phyloP scores from a whole-genome alignment of 2,113 vertebrate genomes.

The Callopanchax toddi region DNA sequence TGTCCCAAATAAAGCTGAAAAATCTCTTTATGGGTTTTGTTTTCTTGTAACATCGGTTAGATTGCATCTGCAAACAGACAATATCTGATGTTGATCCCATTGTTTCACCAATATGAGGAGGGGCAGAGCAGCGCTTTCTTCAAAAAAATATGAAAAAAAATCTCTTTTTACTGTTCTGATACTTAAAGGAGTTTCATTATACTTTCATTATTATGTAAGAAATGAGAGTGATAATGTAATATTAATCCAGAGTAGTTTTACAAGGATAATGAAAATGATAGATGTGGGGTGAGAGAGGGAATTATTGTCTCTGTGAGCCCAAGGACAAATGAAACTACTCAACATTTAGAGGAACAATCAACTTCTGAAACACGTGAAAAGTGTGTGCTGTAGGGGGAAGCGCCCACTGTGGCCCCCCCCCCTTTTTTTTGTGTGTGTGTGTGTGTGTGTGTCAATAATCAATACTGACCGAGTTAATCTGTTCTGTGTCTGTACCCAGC shows the following conservation, averaged over 20 bases:
- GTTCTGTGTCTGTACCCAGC: constrained; percentile 29
- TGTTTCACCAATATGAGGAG: no score
- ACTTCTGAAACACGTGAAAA: constrained; percentile 36
- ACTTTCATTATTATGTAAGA: constrained; percentile 1
- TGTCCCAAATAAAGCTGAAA: neutral
- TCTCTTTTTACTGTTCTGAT: neutral
- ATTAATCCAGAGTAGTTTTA: constrained; percentile 43
- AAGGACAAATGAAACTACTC: constrained; percentile 36
- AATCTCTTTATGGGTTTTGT: neutral
- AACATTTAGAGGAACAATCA: constrained; percentile 23
- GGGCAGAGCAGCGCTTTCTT: constrained; percentile 20
- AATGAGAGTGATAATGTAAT: constrained; percentile 45
- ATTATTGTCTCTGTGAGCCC: constrained; percentile 23
- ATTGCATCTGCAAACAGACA: no score
- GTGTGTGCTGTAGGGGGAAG: constrained; percentile 17
- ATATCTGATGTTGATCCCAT: no score
- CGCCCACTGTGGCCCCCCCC: no score
- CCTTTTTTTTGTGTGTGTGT: constrained; percentile 1
- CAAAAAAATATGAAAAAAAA: constrained; percentile 19
- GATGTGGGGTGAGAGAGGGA: constrained; percentile 9
- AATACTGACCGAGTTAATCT: constrained; percentile 28
- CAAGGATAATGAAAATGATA: constrained; percentile 38
- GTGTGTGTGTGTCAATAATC: constrained; percentile 35
- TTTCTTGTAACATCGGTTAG: constrained; percentile 1
- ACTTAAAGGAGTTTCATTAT: constrained; percentile 10